Evolutionary conservation across 2,113 vertebrate species (phyloP), one percentile per base, ranked within the genome.

Genomic region (Takifugu bimaculatus): DNA sequence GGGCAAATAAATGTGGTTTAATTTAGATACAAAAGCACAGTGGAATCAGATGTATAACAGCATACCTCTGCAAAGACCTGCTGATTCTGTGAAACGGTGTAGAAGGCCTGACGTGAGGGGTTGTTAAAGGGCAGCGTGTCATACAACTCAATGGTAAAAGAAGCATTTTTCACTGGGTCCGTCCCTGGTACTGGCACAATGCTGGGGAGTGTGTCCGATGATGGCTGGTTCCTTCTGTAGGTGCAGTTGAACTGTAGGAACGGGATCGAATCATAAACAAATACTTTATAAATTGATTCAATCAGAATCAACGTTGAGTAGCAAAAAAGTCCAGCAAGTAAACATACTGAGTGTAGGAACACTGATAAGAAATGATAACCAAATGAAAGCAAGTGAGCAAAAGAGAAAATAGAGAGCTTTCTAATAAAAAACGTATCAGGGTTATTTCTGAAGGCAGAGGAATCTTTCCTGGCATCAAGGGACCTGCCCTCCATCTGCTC

Each of bases 171-270:
- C 28, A 80, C 52, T 6, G 51, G 80, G 1, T 55, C 73, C 56
- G 50, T 64, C 9, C 27, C 27, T 3, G 60, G 65, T 20, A 55
- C 79, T 1, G 74, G 70, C 6, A 72, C 4, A 13, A 71, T 63
- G 67, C 29, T 44, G 35, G 60, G 43, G 39, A 55, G 1, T 0
- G 60, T 12, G 39, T 26, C 53, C 14, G 68, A 26, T 10, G 20
- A 27, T n/a, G 81, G 66, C 65, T 53, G 68, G 39, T 63, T 67
- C 79, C 57, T 88, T 77, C 4, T 70, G 81, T 85, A 95, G 0
- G 94, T 95, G 88, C 96, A 99, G 65, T 96, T 97, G 82, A 99
- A 96, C 96, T 98, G 67, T 14, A 48, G 45, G 15, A 48, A n/a
- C 5, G 45, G 15, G 45, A 48, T 14, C 14, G 2, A 48, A n/a